Evolutionary conservation across 1,140 invertebrate genomes (phyloP).

Genomic region (Zaprionus nigranus): DNA sequence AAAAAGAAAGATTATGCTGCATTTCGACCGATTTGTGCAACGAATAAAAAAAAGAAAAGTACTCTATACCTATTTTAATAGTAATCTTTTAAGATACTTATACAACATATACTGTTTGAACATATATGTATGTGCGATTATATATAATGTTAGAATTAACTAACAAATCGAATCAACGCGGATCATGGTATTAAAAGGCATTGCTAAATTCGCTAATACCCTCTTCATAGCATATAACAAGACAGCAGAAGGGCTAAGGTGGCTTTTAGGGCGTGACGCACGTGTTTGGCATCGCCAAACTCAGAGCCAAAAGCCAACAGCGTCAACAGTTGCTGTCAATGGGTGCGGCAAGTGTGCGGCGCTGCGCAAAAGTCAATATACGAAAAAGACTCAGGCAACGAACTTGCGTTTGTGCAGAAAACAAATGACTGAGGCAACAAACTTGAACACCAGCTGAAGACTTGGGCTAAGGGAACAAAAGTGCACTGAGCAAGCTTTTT

Average conservation of each 20-base stretch:
- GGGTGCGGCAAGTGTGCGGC: constrained; percentile 24
- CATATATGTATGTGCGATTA: too few relatives aligned
- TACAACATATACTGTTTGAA: too few relatives aligned
- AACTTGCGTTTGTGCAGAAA: constrained; percentile 22
- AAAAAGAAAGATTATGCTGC: too few relatives aligned
- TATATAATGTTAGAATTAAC: too few relatives aligned
- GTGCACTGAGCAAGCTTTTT: too few relatives aligned
- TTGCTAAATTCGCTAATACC: neutral
- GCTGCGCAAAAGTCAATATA: neutral
- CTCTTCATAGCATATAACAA: constrained; percentile 6
- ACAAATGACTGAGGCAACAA: constrained; percentile 67
- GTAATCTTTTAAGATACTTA: too few relatives aligned
- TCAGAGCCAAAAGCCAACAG: constrained; percentile 12
- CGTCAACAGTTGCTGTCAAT: neutral
- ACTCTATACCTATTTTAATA: too few relatives aligned
- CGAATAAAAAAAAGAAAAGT: too few relatives aligned
- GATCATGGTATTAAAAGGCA: too few relatives aligned
- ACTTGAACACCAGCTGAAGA: constrained; percentile 32
- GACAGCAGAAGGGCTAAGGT: constrained; percentile 15
- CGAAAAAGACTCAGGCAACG: constrained; percentile 14
- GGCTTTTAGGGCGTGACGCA: constrained; percentile 35
- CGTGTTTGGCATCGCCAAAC: constrained; percentile 56
- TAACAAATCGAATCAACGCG: too few relatives aligned
- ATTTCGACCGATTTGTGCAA: too few relatives aligned
- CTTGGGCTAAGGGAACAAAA: neutral